Conservation (phyloP, 37 sponge, comb jelly and placozoan genomes). For the Oopsacas minuta region DNA sequence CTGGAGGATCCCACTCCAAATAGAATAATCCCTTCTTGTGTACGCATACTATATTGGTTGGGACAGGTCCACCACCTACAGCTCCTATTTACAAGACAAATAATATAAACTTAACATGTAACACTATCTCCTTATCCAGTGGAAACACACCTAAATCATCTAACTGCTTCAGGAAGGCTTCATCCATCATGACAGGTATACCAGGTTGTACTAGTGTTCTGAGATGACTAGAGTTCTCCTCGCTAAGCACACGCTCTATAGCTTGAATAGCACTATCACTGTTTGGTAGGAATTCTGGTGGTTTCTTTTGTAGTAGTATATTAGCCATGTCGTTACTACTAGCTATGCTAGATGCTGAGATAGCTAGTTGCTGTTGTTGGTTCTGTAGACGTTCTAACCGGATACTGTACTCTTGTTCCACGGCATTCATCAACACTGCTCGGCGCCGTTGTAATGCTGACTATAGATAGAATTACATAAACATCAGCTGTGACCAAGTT, state of each 20-base stretch:
- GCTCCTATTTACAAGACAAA: no score
- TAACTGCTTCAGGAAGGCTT: neutral
- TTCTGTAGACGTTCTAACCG: slow-evolving; percentile 22
- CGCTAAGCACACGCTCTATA: slow-evolving; percentile 20
- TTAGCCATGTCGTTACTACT: slow-evolving; percentile 29
- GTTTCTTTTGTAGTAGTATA: slow-evolving; percentile 11
- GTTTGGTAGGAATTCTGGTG: slow-evolving; percentile 31
- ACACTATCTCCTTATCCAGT: no score
- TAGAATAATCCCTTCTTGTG: slow-evolving; percentile 20
- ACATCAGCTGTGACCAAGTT: no score
- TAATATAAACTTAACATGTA: no score
- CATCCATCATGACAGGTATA: slow-evolving; percentile 34
- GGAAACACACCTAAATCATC: slow-evolving; percentile 1
- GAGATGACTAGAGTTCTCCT: slow-evolving; percentile 28
- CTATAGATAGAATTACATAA: no score
- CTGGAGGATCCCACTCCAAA: slow-evolving; percentile 5
- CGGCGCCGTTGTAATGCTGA: neutral
- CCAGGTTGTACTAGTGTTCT: slow-evolving; percentile 24
- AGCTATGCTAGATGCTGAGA: neutral
- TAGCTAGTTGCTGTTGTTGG: slow-evolving; percentile 23
- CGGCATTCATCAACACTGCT: neutral
- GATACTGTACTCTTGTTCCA: neutral
- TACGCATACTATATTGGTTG: slow-evolving; percentile 23
- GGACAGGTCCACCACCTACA: slow-evolving; percentile 49
- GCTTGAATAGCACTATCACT: neutral